Evolutionary conservation across 2,797 vertebrate genomes (phyloP), one percentile per base, ranked within the genome.

Genomic region (Lithobates sylvaticus): DNA sequence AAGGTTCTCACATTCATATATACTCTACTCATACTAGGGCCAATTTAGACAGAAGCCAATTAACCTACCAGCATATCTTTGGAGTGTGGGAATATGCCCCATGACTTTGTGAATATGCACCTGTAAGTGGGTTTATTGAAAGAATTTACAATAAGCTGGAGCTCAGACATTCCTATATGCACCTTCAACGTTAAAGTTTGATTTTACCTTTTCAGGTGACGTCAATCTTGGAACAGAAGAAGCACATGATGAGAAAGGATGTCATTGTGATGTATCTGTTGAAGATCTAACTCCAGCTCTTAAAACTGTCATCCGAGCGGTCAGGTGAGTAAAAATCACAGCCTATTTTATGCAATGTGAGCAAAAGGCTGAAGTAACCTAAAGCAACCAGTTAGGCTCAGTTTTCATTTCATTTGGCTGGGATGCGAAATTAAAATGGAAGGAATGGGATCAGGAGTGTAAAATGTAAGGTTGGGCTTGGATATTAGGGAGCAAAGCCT

Each of bases 211-310:
- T 74, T 85, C 93, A 98, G 97, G 96, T 88, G 98, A 99, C 88
- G 96, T 96, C 67, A 96, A 93, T 83, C 92, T 97, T 81, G 94
- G 95, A 77, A 95, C 92, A 3, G 98, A 99, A 47, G 98, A 99
- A 32, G 93, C 93, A 18, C 97, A 96, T 10, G 98, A 99, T 88
- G 98, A 98, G 27, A 97, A 96, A 92, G 97, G 97, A 86, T 99
- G 97, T 90, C 97, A 99, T 89, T 99, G 97, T 76, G 97, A 99
- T 71, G 96, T 99, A 88, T 98, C 96, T 0, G 96, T 98, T 81
- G 97, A 99, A 93, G 98, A 99, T 92, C 94, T 99, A 89, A 96
- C 98, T 69, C 96, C 98, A 65, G 95, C 97, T 6, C 95, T 99
- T 89, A 99, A 98, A 94, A 96, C 94, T 39, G 97, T 99, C 90